Percentiles rank a stretch among this genome's conserved stretches.
Evolutionary conservation across 2,888 invertebrate species (phyloP).

Genomic region (Melanargia galathea): DNA sequence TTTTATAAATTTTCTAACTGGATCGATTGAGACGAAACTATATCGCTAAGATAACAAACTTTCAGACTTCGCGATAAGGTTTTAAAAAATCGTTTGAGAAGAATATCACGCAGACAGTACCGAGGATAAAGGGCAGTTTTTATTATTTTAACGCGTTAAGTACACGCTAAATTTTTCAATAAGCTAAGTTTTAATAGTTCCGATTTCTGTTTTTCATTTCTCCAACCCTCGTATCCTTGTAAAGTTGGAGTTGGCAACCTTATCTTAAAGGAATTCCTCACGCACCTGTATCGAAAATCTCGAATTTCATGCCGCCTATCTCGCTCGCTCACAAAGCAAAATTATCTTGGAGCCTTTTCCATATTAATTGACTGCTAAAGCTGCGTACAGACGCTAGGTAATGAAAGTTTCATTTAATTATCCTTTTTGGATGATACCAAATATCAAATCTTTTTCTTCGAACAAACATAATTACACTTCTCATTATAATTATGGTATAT

Average conservation of each 20-base stretch:
- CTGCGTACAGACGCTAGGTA: background rate
- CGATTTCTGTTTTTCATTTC: background rate
- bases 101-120: no score
- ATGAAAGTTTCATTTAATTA: background rate
- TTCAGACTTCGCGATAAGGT: no score
- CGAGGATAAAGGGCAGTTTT: no score
- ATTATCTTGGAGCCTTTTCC: constrained; percentile 20
- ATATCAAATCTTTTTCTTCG: background rate
- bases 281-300: constrained; percentile 24
- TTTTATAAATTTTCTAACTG: no score
- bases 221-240: background rate
- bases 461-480: no score
- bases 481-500: no score
- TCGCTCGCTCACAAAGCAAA: constrained; percentile 19
- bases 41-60: no score
- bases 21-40: no score
- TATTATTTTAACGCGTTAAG: no score
- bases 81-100: no score
- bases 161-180: no score
- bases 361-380: constrained; percentile 28
- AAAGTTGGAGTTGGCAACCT: constrained; percentile 2
- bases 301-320: constrained; percentile 20
- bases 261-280: constrained; percentile 12
- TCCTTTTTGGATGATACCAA: background rate
- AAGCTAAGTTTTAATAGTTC: no score